Evolutionary conservation across 2,888 invertebrate genomes (phyloP).

Genomic region (Tetramorium bicarinatum): DNA sequence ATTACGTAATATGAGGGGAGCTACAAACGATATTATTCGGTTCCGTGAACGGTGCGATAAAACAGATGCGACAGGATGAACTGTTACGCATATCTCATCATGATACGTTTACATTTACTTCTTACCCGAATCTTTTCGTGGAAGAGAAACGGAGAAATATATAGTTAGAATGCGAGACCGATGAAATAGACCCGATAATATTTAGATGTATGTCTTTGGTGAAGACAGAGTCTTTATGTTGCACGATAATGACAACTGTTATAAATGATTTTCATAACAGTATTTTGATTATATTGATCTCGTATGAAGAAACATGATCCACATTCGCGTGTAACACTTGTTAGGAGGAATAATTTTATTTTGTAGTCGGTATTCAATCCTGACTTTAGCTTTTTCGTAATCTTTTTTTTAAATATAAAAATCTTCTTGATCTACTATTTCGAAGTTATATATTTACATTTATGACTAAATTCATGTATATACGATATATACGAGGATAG

Average conservation of each 20-base stretch:
- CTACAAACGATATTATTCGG: slow-evolving; percentile 42
- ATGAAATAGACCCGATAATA: slow-evolving; percentile 50
- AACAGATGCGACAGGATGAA: slow-evolving; percentile 32
- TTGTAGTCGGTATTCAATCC: neutral
- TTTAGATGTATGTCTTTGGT: slow-evolving; percentile 12
- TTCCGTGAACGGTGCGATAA: slow-evolving; percentile 44
- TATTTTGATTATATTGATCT: slow-evolving; percentile 9
- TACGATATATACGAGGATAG: no score
- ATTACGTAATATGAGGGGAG: slow-evolving; percentile 49
- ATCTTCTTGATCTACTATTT: neutral
- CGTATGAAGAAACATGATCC: slow-evolving; percentile 21
- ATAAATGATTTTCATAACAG: slow-evolving; percentile 10
- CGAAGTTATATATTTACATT: neutral
- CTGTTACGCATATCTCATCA: slow-evolving; percentile 3
- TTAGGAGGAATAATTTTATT: slow-evolving; percentile 13
- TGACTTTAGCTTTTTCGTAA: neutral
- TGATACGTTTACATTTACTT: slow-evolving; percentile 45
- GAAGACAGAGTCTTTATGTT: slow-evolving; percentile 3
- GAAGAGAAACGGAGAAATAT: slow-evolving; percentile 28
- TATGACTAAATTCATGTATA: no score
- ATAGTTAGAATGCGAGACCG: neutral
- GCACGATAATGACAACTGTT: neutral
- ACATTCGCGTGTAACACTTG: neutral
- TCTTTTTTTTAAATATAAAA: neutral
- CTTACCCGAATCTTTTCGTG: slow-evolving; percentile 35